Evolutionary conservation across 1,140 invertebrate species (phyloP).

Genomic region (Catajapyx aquilonaris): DNA sequence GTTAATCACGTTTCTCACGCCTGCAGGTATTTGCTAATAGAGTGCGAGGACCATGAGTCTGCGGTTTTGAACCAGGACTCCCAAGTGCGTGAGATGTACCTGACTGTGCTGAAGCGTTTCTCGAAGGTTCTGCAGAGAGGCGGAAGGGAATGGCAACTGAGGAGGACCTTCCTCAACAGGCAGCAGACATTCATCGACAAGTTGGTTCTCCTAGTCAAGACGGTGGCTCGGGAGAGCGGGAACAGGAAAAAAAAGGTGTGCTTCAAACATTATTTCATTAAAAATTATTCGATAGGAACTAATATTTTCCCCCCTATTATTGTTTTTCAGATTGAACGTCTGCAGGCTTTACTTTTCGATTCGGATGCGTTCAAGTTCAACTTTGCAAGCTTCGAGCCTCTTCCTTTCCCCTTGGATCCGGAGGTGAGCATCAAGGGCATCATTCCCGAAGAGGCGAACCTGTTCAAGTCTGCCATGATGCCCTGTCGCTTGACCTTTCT

Average conservation of each 20-base stretch:
- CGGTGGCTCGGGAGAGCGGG: slow-evolving; percentile 74
- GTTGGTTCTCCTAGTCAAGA: slow-evolving; percentile 72
- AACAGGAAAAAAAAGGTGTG: slow-evolving; percentile 69
- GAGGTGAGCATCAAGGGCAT: slow-evolving; percentile 76
- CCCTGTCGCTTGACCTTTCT: slow-evolving; percentile 87
- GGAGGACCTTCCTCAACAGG: slow-evolving; percentile 44
- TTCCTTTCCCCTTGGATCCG: slow-evolving; percentile 87
- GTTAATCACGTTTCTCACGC: too few species aligned
- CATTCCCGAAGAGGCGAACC: slow-evolving; percentile 62
- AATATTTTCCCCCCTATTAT: too few species aligned
- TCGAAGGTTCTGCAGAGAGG: slow-evolving; percentile 34
- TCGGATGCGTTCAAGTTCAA: slow-evolving; percentile 65
- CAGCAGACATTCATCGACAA: slow-evolving; percentile 83
- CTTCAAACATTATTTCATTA: too few species aligned
- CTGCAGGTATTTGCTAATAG: slow-evolving; percentile 59
- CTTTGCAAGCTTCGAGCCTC: slow-evolving; percentile 75
- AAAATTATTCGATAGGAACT: too few species aligned
- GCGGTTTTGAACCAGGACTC: slow-evolving; percentile 45
- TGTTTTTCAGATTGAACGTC: slow-evolving; percentile 40
- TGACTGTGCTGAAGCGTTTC: slow-evolving; percentile 72
- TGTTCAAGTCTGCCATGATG: slow-evolving; percentile 96
- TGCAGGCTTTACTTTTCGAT: slow-evolving; percentile 62
- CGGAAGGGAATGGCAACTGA: slow-evolving; percentile 41
- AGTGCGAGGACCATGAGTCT: slow-evolving; percentile 62
- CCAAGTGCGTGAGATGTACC: slow-evolving; percentile 62